These are phyloP conservation scores for Ramphastos sulfuratus DNA, from an alignment of 2,113 vertebrate species.

Conservation along the genomic window DNA sequence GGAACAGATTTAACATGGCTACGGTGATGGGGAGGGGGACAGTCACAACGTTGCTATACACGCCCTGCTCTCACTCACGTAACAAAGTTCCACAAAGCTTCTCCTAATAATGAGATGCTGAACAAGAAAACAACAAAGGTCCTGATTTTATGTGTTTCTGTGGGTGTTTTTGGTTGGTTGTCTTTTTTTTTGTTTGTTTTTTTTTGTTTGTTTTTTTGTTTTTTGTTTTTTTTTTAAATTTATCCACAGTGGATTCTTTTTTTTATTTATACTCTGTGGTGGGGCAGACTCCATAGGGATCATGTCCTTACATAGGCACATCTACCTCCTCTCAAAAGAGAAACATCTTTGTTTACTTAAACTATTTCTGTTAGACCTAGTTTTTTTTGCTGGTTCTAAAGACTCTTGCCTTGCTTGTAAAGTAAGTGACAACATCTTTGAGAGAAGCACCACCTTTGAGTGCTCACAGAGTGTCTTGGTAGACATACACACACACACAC, in stretches of 20 bases:
- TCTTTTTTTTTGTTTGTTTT: no score
- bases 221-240: no score
- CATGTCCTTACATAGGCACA: constrained; percentile 18
- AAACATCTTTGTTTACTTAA: constrained; percentile 43
- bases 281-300: constrained; percentile 18
- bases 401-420: constrained; percentile 7
- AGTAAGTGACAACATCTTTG: constrained; percentile 16
- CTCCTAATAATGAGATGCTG: neutral
- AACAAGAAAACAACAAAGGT: neutral
- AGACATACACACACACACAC: neutral
- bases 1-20: neutral
- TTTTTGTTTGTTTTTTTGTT: no score
- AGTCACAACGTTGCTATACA: neutral
- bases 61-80: rapidly evolving
- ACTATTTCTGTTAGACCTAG: constrained; percentile 37
- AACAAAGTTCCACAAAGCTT: rapidly evolving
- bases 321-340: constrained; percentile 11
- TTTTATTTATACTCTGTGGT: constrained; percentile 12
- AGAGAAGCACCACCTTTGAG: neutral
- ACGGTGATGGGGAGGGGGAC: neutral
- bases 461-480: neutral
- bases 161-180: no score
- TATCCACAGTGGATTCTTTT: neutral
- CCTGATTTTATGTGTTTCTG: neutral
- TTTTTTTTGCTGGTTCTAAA: constrained; percentile 45